phyloP scores from a whole-genome alignment of 2,888 invertebrate genomes.

The Leptarthrus brevirostris region DNA sequence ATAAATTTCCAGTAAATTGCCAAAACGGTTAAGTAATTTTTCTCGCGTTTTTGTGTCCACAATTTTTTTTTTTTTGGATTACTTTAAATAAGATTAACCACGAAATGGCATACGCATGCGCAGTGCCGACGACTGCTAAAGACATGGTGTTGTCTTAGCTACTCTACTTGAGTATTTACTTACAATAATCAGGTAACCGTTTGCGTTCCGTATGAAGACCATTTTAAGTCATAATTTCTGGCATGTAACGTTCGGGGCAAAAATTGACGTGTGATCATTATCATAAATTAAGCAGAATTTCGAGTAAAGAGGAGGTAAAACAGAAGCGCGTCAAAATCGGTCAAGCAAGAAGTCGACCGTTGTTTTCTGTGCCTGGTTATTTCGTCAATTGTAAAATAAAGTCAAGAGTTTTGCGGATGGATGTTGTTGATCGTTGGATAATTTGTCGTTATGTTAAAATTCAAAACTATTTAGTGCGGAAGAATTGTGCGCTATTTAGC shows the following conservation, averaged over 20 bases:
- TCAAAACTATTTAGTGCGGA: not conserved
- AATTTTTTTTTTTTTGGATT: not conserved
- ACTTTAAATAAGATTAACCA: conserved; percentile 12
- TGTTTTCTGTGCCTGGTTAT: not conserved
- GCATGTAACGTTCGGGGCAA: not conserved
- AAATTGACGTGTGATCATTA: conserved; percentile 16
- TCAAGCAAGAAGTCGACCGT: conserved; percentile 36
- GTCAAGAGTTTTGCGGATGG: no score
- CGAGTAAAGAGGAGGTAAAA: not conserved
- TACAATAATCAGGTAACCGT: no score
- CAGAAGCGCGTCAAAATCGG: not conserved
- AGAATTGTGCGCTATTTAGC: not conserved
- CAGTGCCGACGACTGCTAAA: no score
- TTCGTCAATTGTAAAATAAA: no score
- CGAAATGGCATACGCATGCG: no score
- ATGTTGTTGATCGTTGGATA: not conserved
- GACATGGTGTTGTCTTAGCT: no score
- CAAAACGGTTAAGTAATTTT: conserved; percentile 38
- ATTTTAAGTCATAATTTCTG: conserved; percentile 2
- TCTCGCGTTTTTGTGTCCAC: conserved; percentile 28
- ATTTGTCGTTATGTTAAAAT: not conserved
- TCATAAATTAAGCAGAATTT: conserved; percentile 26
- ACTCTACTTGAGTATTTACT: no score
- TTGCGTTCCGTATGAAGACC: conserved; percentile 1
- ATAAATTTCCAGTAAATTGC: conserved; percentile 21